These are phyloP conservation scores for Sebastolobus altivelis DNA, from an alignment of 2,797 vertebrate genomes.

Conservation along the genomic window DNA sequence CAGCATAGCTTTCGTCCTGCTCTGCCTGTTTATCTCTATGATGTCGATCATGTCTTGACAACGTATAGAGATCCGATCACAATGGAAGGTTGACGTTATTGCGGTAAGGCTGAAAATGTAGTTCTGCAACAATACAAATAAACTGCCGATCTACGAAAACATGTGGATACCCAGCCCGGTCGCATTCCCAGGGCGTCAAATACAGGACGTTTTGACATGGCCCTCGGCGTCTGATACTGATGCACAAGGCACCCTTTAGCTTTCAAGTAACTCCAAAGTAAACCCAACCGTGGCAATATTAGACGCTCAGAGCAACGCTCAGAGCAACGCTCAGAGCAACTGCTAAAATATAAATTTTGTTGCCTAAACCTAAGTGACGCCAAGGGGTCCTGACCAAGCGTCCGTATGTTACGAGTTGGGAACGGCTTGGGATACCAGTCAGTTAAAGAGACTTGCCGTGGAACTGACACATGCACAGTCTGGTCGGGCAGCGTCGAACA, in stretches of 20 bases:
- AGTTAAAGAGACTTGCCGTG: background rate
- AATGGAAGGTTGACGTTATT: constrained; percentile 22
- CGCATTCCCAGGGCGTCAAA: no score
- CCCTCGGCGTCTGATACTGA: background rate
- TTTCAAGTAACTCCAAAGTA: no score
- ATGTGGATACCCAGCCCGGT: background rate
- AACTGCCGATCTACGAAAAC: background rate
- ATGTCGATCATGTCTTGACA: background rate
- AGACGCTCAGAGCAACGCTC: background rate
- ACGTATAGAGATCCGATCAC: background rate
- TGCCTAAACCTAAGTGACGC: background rate
- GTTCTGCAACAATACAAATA: background rate
- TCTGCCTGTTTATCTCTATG: background rate
- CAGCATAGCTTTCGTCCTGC: constrained; percentile 1
- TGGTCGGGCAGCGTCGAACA: background rate
- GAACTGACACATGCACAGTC: background rate
- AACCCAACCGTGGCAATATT: background rate
- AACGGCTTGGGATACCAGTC: background rate
- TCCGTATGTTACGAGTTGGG: background rate
- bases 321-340: no score
- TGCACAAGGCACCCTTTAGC: background rate
- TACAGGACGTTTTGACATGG: background rate
- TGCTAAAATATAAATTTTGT: no score
- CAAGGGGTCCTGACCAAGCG: background rate
- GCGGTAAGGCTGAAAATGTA: background rate